These are phyloP conservation scores for Porphyrio hochstetteri DNA, from an alignment of 2,113 vertebrate species.

Conservation along the genomic window DNA sequence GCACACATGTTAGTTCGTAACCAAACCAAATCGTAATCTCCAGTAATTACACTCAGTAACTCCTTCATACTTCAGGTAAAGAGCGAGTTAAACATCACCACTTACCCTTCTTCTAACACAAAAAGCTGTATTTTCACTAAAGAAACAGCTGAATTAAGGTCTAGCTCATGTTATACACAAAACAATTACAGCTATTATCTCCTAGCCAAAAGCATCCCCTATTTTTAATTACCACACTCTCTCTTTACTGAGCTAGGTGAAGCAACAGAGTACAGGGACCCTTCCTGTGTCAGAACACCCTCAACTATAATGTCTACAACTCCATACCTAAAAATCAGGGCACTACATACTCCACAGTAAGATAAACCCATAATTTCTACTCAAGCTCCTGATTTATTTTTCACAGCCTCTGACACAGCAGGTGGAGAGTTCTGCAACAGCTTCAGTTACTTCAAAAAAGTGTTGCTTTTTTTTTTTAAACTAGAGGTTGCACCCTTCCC, in stretches of 20 bases:
- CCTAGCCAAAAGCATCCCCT: not conserved
- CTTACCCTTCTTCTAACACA: not conserved
- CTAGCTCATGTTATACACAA: not conserved
- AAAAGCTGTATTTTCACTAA: not conserved
- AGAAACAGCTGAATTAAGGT: not conserved
- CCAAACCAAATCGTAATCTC: constrained; percentile 3
- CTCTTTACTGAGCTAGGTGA: not conserved
- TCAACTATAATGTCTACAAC: not conserved
- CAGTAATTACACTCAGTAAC: not conserved
- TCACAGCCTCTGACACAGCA: not conserved
- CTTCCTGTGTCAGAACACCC: not conserved
- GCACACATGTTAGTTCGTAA: not conserved
- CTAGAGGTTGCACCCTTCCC: not conserved
- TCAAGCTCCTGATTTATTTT: not conserved
- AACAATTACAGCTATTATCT: not conserved
- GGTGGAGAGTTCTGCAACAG: not conserved
- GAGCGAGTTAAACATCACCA: not conserved
- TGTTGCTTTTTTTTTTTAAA: not conserved
- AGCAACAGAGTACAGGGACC: not conserved
- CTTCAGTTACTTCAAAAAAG: not conserved
- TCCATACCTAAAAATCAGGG: not conserved
- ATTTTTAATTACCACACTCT: not conserved
- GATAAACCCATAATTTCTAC: not conserved
- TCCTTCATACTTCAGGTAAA: not conserved
- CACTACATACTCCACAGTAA: not conserved